A percentile compares a stretch with the other conserved stretches of the same genome.
phyloP scores from a whole-genome alignment of 2,113 vertebrate genomes.

The Agapornis roseicollis region DNA sequence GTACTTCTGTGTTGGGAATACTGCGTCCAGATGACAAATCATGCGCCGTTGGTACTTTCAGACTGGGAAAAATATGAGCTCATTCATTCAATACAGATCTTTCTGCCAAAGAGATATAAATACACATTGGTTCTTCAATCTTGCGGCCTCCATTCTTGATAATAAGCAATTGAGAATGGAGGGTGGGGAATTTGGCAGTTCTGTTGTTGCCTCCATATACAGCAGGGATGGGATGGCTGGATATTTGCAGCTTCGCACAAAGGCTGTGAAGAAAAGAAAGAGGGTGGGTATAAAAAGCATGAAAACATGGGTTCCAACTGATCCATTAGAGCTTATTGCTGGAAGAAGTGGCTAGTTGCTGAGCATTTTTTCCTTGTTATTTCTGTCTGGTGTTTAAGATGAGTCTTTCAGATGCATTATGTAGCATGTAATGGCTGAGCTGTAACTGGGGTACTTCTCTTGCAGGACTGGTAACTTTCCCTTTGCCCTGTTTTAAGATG shows the following conservation, averaged over 20 bases:
- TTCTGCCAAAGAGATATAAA: neutral
- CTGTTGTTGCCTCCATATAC: neutral
- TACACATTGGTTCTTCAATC: neutral
- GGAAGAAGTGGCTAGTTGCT: neutral
- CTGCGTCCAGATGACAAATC: neutral
- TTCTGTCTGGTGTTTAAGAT: neutral
- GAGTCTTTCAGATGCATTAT: neutral
- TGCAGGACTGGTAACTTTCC: neutral
- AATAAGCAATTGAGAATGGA: neutral
- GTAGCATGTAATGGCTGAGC: fast-evolving
- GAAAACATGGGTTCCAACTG: neutral
- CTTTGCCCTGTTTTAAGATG: neutral
- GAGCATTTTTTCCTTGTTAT: neutral
- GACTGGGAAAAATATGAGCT: neutral
- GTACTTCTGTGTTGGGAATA: neutral
- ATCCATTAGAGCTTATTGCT: neutral
- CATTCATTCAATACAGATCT: neutral
- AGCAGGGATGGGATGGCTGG: neutral
- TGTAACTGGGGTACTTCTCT: fast-evolving
- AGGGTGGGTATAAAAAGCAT: neutral
- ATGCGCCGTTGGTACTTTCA: fast-evolving
- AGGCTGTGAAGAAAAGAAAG: neutral
- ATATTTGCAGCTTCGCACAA: neutral
- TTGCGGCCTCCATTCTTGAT: neutral
- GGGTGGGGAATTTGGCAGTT: conserved; percentile 19